Base-by-base conservation (phyloP, 2,888 invertebrate species). In the Anoncus sp. region DNA sequence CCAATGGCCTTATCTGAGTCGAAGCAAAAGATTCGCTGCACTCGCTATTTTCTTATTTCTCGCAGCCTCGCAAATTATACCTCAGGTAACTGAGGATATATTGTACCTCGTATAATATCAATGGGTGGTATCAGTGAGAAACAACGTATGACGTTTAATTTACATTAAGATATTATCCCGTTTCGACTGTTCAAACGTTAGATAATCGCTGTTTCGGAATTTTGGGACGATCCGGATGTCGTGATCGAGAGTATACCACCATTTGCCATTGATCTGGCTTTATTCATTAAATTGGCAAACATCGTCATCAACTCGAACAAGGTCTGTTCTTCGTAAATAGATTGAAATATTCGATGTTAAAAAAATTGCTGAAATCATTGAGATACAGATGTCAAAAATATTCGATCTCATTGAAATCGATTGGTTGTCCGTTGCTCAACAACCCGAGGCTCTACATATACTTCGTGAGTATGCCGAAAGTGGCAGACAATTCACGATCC, bases 1-100 rank as follows among this genome's bases (percentile, higher is more conserved):
- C 22, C 74, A 69, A 38, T 75, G 74, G 67, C 74, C 74, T 7
- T 75, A 55, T 60, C 67, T 55, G 45, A 67, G 35, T 16, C 53
- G 55, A 16, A 10, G 16, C 18, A 62, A 43, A 55, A 60, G 67
- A 69, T 45, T 45, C 24, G 35, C 31, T 3, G 12, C 12, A n/a
- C 47, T 75, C 10, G 14, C n/a, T 16, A 38, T 67, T 38, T 75
- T 67, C 47, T 3, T 55, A 18, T 18, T 67, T 43, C 45, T 69
- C 18, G 38, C 47, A n/a, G n/a, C 18, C 0, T 62, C 74, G 22
- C 67, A 67, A 69, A 62, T 75, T n/a, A 47, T 75, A 18, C 74
- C 74, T 5, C 60, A 75, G 74, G 74, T 75, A 75, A n/a, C n/a
- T n/a, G n/a, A n/a, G n/a, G n/a, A n/a, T n/a, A n/a, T n/a, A n/a